These are phyloP conservation scores for Lepidocyrtinus sp. DNA, from an alignment of 2,888 invertebrate genomes.

Conservation along the genomic window DNA sequence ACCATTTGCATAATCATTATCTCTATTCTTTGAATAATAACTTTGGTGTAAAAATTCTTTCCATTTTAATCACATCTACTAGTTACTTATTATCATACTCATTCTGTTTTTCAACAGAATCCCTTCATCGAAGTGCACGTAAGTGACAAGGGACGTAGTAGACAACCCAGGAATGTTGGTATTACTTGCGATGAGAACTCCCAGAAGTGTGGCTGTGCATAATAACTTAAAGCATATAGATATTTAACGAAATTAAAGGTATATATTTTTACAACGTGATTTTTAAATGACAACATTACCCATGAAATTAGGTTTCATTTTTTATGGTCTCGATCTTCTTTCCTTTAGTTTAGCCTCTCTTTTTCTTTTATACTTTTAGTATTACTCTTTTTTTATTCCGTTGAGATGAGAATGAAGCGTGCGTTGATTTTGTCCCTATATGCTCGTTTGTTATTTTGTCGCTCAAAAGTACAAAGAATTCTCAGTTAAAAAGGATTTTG, in stretches of 20 bases:
- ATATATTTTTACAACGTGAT: constrained; percentile 53
- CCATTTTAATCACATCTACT: neutral
- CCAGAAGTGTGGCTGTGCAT: constrained; percentile 91
- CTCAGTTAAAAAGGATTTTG: constrained; percentile 38
- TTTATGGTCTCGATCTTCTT: constrained; percentile 31
- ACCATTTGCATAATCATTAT: no score
- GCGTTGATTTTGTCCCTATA: neutral
- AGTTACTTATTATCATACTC: no score
- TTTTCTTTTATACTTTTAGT: neutral
- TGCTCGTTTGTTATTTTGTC: constrained; percentile 31
- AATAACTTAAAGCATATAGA: constrained; percentile 71
- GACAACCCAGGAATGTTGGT: constrained; percentile 84
- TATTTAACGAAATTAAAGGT: no score
- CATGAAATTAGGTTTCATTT: constrained; percentile 5
- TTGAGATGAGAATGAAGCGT: neutral
- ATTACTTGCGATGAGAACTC: constrained; percentile 88
- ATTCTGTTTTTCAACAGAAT: no score
- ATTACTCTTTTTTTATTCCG: neutral
- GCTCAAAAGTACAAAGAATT: constrained; percentile 57
- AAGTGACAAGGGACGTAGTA: constrained; percentile 75
- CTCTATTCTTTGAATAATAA: no score
- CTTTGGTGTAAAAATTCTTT: constrained; percentile 2
- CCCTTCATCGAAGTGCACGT: constrained; percentile 78
- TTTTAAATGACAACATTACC: constrained; percentile 21
- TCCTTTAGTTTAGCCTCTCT: neutral